Conservation (phyloP, 2,113 vertebrate genomes). For the Mastomys coucha region DNA sequence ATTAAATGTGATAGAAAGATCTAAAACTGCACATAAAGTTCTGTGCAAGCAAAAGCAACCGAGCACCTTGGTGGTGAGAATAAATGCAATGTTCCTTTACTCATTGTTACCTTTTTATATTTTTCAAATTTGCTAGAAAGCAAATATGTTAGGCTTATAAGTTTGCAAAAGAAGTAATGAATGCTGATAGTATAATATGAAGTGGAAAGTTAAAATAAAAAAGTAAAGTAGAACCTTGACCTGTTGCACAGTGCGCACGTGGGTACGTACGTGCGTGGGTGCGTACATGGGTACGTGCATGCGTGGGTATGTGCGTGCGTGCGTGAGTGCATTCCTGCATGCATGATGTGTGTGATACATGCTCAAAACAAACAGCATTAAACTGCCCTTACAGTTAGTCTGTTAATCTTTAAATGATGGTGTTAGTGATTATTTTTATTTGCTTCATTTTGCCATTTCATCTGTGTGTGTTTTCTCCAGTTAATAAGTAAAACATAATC, state of each 20-base stretch:
- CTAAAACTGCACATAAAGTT: not conserved
- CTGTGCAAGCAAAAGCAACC: not conserved
- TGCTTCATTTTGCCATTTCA: not conserved
- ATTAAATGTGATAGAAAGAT: not conserved
- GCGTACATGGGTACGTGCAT: not conserved
- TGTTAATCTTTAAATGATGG: not conserved
- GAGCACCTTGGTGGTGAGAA: not conserved
- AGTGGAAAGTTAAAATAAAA: not conserved
- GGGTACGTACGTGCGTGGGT: too few species aligned
- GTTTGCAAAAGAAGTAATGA: not conserved
- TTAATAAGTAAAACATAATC: slow-evolving; percentile 17
- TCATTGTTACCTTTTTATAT: slow-evolving; percentile 18
- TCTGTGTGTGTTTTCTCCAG: slow-evolving; percentile 10
- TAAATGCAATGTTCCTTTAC: not conserved
- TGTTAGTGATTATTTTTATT: not conserved
- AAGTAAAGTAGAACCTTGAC: not conserved
- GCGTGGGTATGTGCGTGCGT: not conserved
- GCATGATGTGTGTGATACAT: not conserved
- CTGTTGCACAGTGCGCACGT: not conserved
- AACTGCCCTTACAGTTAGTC: not conserved
- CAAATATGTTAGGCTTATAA: not conserved
- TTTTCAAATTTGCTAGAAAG: slow-evolving; percentile 52
- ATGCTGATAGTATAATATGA: not conserved
- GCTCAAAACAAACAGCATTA: not conserved
- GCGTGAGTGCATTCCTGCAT: not conserved